Conservation (phyloP, 2,113 vertebrate species). For the Antigone vipio region DNA sequence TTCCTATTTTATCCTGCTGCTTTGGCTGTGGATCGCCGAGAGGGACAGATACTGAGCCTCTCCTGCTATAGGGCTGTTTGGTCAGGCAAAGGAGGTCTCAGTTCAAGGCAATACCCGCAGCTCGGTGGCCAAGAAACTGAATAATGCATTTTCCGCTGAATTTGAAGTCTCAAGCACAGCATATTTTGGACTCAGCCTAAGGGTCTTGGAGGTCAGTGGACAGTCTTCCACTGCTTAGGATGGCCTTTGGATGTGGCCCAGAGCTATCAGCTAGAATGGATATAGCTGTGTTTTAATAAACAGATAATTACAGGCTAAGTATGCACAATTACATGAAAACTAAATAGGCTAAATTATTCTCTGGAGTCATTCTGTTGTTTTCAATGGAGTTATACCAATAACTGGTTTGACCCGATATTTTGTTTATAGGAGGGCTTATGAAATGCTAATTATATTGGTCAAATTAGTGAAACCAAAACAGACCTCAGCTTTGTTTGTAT, state of each 20-base stretch:
- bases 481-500: constrained; percentile 32
- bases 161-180: not conserved
- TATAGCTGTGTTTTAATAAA: not conserved
- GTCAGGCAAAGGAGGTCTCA: not conserved
- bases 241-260: not conserved
- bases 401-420: constrained; percentile 26
- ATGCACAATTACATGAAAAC: not conserved
- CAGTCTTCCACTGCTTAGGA: not conserved
- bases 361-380: constrained; percentile 7
- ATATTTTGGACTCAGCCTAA: not conserved
- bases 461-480: constrained; percentile 43
- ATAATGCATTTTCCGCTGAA: not conserved
- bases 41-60: not conserved
- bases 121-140: not conserved
- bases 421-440: constrained; percentile 27
- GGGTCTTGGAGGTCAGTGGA: not conserved
- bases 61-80: not conserved
- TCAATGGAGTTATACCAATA: not conserved
- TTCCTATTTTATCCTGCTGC: not conserved
- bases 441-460: constrained; percentile 33
- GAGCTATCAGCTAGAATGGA: not conserved
- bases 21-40: not conserved
- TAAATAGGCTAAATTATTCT: constrained; percentile 17
- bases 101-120: not conserved
- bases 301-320: not conserved